Evolutionary conservation across 1,140 invertebrate species (phyloP).

Genomic region (Daktulosphaira vitifoliae): DNA sequence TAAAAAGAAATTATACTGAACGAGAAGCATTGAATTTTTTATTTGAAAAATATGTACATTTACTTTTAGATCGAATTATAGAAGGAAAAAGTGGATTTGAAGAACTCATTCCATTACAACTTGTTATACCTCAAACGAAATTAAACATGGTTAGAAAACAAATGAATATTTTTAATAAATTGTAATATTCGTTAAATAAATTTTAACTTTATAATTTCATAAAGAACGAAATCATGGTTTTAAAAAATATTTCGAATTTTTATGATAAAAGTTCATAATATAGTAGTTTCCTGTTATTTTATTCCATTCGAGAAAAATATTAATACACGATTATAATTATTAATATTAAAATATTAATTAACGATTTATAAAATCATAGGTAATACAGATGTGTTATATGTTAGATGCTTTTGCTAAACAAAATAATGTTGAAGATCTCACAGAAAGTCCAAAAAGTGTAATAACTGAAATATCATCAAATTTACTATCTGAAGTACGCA

Average conservation of each 20-base stretch:
- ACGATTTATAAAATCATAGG: no score
- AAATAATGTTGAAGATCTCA: conserved; percentile 36
- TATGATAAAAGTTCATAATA: no score
- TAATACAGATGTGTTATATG: conserved; percentile 71
- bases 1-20: conserved; percentile 43
- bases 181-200: neutral
- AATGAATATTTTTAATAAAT: no score
- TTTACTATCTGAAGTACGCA: conserved; percentile 42
- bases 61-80: conserved; percentile 62
- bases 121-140: conserved; percentile 70
- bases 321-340: no score
- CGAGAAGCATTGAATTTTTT: conserved; percentile 49
- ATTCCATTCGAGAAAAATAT: no score
- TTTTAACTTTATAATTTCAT: conserved; percentile 13
- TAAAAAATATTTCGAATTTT: no score
- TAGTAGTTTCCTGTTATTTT: no score
- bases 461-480: no score
- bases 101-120: conserved; percentile 54
- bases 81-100: conserved; percentile 46
- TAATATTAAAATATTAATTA: no score
- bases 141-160: conserved; percentile 71
- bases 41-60: conserved; percentile 64
- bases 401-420: conserved; percentile 57
- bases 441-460: no score
- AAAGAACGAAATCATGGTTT: no score